These are phyloP conservation scores for Macrochelys suwanniensis DNA, from an alignment of 2,797 vertebrate genomes.

Conservation along the genomic window DNA sequence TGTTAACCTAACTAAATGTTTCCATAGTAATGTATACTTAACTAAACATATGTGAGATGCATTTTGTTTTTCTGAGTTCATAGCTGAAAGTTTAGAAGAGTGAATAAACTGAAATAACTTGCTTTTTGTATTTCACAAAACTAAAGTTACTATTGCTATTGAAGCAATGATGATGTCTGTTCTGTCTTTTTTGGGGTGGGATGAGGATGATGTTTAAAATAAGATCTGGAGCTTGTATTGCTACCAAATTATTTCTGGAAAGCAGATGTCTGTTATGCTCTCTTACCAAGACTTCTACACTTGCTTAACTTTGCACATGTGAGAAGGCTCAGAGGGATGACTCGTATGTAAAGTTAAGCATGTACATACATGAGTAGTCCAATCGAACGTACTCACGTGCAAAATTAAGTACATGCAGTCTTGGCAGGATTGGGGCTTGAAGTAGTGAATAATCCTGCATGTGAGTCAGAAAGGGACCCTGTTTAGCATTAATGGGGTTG, in stretches of 20 bases:
- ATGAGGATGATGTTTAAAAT: background rate
- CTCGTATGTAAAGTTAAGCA: rapidly evolving
- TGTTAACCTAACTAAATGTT: background rate
- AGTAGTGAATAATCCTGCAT: rapidly evolving
- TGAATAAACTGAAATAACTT: background rate
- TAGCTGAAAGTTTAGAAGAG: background rate
- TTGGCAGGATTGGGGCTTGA: background rate
- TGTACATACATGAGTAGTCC: background rate
- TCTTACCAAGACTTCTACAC: background rate
- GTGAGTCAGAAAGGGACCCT: background rate
- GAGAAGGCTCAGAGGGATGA: background rate
- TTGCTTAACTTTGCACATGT: background rate
- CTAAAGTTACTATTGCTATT: background rate
- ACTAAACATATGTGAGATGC: background rate
- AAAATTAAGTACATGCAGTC: background rate
- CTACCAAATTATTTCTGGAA: background rate
- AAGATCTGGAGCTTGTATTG: background rate
- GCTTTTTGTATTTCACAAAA: background rate
- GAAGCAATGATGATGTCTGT: background rate
- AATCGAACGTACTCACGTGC: rapidly evolving
- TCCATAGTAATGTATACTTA: background rate
- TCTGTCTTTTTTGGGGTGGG: rapidly evolving
- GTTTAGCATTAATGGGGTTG: background rate
- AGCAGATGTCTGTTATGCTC: background rate
- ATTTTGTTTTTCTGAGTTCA: background rate